Evolutionary conservation across 1,140 invertebrate species (phyloP), one percentile per base, ranked within the genome.

Genomic region (Drosophila sulfurigaster): DNA sequence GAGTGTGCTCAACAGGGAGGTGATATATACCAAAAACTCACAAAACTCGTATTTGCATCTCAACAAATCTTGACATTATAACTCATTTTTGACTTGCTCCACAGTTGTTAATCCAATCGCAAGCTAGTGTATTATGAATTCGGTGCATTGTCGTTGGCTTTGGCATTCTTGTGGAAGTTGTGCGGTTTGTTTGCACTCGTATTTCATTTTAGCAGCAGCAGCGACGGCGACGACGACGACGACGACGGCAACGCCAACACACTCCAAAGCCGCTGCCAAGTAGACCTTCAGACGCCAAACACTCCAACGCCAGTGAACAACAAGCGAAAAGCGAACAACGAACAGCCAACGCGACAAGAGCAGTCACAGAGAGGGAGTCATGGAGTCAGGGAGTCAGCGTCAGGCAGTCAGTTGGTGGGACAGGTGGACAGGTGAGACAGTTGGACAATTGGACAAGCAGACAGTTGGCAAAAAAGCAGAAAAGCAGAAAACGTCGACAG

Each of bases 281-380:
- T 89, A 89, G 85, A 89, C 85, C 85, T 89, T 89, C 85, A 89
- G 85, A 89, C 85, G 85, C 85, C 85, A 89, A 89, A 89, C 85
- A 89, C 85, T 89, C 81, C 85, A 88, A 88, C 85, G 85, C 83
- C 81, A 74, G 78, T 59, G 58, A 46, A 65, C 74, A 69, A 68
- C 75, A 64, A 59, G 35, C 62, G 68, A 35, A 71, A 10, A 41
- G 38, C n/a, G 41, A 43, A 45, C 78, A 75, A n/a, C 52, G 46
- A 7, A 28, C 64, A 80, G 72, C 71, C 81, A 79, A 69, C 74
- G 72, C 79, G 77, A 63, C 63, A 81, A 81, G 81, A 80, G 81
- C 65, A 81, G 79, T 77, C 76, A 71, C 67, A 46, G 57, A 79
- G 80, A 82, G 70, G 20, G 62, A 74, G 72, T 66, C 75, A 77